Evolutionary conservation across 2,113 vertebrate genomes (phyloP).

Genomic region (Loxodonta africana): DNA sequence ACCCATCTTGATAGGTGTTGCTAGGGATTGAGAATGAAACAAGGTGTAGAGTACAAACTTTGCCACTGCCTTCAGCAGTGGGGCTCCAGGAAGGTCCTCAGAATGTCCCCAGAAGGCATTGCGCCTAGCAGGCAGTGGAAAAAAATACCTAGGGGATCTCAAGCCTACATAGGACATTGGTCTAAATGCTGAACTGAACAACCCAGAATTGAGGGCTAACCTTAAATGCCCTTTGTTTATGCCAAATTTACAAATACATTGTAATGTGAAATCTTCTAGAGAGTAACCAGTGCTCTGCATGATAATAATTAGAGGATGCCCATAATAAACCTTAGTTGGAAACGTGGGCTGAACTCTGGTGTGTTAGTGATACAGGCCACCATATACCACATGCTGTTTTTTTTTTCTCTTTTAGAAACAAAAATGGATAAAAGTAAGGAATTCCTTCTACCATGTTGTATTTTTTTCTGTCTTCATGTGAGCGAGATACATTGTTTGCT

Average conservation of each 20-base stretch:
- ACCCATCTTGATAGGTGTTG: not conserved
- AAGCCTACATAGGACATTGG: not conserved
- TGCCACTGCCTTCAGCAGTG: not conserved
- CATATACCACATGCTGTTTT: not conserved
- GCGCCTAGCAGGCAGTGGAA: not conserved
- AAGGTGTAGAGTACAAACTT: not conserved
- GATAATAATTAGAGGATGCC: not conserved
- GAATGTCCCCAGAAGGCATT: not conserved
- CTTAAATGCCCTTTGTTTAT: not conserved
- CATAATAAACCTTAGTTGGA: not conserved
- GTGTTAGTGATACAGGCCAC: not conserved
- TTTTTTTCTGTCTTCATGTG: slow-evolving; percentile 32
- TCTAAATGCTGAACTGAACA: not conserved
- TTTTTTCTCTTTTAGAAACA: not conserved
- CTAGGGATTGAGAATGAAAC: not conserved
- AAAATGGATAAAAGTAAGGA: not conserved
- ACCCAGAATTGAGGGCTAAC: not conserved
- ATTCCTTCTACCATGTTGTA: not conserved
- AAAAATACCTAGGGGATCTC: not conserved
- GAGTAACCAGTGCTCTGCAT: not conserved
- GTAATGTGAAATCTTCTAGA: not conserved
- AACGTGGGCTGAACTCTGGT: not conserved
- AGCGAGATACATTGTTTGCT: not conserved
- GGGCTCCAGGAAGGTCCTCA: not conserved
- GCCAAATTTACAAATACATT: not conserved